These are phyloP conservation scores for Carposina sasakii DNA, from an alignment of 1,140 invertebrate species.

Conservation along the genomic window DNA sequence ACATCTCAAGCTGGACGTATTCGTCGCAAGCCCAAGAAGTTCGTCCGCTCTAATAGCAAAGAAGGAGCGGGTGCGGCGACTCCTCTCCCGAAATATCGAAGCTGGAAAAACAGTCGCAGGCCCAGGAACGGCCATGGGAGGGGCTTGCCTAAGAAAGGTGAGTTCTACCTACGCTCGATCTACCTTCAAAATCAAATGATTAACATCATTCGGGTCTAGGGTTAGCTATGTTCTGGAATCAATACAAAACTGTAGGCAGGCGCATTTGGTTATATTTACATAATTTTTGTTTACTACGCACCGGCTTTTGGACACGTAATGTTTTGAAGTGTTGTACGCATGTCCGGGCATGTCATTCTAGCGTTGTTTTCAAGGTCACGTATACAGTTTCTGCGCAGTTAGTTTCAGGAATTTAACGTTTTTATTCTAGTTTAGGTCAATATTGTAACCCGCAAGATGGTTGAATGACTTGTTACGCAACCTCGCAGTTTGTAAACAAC, in stretches of 20 bases:
- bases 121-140: conserved; percentile 84
- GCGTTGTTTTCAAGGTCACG: conserved; percentile 34
- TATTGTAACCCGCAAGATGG: conserved; percentile 10
- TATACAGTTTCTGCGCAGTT: conserved; percentile 47
- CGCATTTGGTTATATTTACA: conserved; percentile 19
- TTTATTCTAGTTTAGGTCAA: conserved; percentile 15
- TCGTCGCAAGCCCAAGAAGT: conserved; percentile 53
- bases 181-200: too few species aligned
- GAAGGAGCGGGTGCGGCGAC: conserved; percentile 38
- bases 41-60: conserved; percentile 56
- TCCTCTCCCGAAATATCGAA: conserved; percentile 74
- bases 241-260: conserved; percentile 35
- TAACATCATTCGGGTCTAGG: too few species aligned
- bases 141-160: conserved; percentile 88
- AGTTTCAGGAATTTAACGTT: neutral
- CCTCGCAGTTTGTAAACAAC: conserved; percentile 46
- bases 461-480: conserved; percentile 57
- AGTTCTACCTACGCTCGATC: too few species aligned
- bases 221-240: too few species aligned
- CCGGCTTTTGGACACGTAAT: conserved; percentile 10
- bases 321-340: conserved; percentile 10
- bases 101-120: conserved; percentile 87
- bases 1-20: conserved; percentile 46
- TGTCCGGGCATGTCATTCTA: conserved; percentile 25
- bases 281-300: conserved; percentile 59